Base-by-base conservation (phyloP, 2,113 vertebrate species). In the Aegypius monachus region DNA sequence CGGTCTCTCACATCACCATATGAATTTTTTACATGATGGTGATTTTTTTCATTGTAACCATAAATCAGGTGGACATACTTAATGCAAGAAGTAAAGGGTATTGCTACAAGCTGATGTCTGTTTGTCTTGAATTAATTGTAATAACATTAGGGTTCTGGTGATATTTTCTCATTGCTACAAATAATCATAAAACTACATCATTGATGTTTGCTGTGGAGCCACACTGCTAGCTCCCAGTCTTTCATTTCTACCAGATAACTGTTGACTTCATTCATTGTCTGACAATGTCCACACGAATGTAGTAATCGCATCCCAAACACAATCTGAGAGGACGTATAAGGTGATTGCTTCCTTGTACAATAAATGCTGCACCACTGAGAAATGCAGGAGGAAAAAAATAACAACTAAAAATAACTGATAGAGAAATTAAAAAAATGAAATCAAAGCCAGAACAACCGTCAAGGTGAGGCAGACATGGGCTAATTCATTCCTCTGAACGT, bases 1-100 rank as follows among this genome's bases (percentile, higher is more conserved):
- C 5, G 6, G 20, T 62, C 12, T 59, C 7, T 77, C 40, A 29
- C 1, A 2, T 72, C 7, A 0, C 40, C 40, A 32, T 66, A n/a
- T 67, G 26, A 81, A 31, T 65, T 52, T 77, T 85, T 86, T 55
- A 36, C 36, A 14, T 2, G 9, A 15, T n/a, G 20, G 13, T 74
- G 42, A 22, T 58, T 65, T 65, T 67, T 86, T 63, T 47, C 38
- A 45, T 67, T 87, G 25, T 52, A 90, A 50, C 18, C 40, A 50
- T 55, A 50, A 75, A 38, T 55, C n/a, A 32, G 23, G 62, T 65
- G 40, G 45, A 48, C 18, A 21, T 45, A 14, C 34, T 36, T 52
- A 90, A 40, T n/a, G 32, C 61, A n/a, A 42, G 32, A 21, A 61
- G 32, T 58, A 55, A 70, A 78, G 27, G 2, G 0, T 38, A 52